phyloP scores from a whole-genome alignment of 2,888 invertebrate species.

The Gymnocheta viridis region DNA sequence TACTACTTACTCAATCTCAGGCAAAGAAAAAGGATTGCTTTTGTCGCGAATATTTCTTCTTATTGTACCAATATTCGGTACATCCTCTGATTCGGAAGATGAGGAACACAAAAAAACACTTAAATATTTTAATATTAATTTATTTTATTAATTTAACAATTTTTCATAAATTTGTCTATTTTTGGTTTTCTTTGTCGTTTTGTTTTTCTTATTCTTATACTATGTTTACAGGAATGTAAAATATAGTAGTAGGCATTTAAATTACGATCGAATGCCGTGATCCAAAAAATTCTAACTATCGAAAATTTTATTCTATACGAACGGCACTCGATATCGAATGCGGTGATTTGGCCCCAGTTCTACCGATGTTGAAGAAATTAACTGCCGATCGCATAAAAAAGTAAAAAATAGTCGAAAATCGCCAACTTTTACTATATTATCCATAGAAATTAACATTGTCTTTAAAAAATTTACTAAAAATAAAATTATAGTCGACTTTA shows the following conservation, averaged over 20 bases:
- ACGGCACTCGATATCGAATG: neutral
- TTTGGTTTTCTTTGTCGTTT: neutral
- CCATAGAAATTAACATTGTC: too few relatives aligned
- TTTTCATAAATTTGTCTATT: neutral
- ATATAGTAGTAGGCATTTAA: neutral
- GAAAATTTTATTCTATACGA: neutral
- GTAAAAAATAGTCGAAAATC: too few relatives aligned
- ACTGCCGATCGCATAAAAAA: too few relatives aligned
- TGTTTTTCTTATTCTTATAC: neutral
- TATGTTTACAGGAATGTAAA: neutral
- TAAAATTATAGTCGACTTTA: too few relatives aligned
- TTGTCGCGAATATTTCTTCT: conserved; percentile 29
- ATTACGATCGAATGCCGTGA: conserved; percentile 42
- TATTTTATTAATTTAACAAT: neutral
- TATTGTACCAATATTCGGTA: conserved; percentile 14
- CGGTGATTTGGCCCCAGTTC: neutral
- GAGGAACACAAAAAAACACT: conserved; percentile 19
- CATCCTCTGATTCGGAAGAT: conserved; percentile 35
- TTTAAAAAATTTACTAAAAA: too few relatives aligned
- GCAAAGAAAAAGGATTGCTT: too few relatives aligned
- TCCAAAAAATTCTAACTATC: conserved; percentile 7
- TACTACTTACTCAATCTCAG: conserved; percentile 25
- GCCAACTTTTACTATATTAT: too few relatives aligned
- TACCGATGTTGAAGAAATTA: too few relatives aligned
- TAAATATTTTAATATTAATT: neutral